phyloP scores from a whole-genome alignment of 2,113 vertebrate species.

The Urocitellus parryii region DNA sequence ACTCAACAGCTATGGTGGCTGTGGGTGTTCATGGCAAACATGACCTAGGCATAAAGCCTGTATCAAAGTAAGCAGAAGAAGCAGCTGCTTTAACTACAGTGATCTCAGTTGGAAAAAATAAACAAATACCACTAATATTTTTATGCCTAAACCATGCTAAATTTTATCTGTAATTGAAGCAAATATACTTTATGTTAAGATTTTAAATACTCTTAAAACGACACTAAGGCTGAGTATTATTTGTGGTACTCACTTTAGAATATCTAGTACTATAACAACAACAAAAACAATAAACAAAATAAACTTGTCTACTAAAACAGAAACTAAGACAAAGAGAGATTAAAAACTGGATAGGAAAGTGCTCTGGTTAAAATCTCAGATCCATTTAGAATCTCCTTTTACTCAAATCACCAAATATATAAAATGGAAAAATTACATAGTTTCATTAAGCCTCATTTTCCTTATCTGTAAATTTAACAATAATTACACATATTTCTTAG shows the following conservation, averaged over 20 bases:
- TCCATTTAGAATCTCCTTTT: not conserved
- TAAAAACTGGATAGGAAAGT: not conserved
- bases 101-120: not conserved
- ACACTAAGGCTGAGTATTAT: not conserved
- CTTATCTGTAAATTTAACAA: not conserved
- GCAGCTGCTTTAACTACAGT: not conserved
- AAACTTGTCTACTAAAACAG: not conserved
- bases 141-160: not conserved
- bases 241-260: not conserved
- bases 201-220: not conserved
- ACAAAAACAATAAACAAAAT: not conserved
- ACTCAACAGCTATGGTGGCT: too few species aligned
- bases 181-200: not conserved
- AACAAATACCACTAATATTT: not conserved
- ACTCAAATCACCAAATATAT: not conserved
- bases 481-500: not conserved
- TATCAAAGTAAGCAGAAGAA: too few species aligned
- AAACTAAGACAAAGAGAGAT: not conserved
- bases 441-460: not conserved
- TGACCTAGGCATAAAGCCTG: too few species aligned
- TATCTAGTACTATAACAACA: not conserved
- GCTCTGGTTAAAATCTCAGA: not conserved
- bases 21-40: too few species aligned
- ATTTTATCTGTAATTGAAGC: not conserved
- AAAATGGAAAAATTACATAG: not conserved